Evolutionary conservation across 2,113 vertebrate species (phyloP), one percentile per base, ranked within the genome.

Genomic region (Grus americana): DNA sequence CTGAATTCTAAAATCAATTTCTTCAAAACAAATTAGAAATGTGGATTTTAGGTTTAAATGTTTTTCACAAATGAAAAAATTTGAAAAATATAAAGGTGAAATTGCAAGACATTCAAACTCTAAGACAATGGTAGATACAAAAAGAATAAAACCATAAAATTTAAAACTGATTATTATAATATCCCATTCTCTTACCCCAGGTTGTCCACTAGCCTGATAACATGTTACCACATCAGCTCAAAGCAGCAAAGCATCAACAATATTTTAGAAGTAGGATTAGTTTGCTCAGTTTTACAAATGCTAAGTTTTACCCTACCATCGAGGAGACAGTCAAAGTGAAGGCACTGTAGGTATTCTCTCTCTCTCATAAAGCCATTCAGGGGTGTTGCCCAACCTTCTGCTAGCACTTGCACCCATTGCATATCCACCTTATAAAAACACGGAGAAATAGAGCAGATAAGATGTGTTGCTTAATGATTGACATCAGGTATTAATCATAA

Each of bases 351-450:
- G 94, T 98, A 99, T 95, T 99, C 99, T 74, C 99, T 98, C 96
- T 99, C 99, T 86, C 99, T 98, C 99, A 99, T 99, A 86, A 99
- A 99, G 96, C 99, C 99, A 24, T 99, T 99, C 73, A 99, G 96
- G 15, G 99, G 99, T 26, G 99, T 99, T 44, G 99, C 99, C 99
- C 99, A 99, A 30, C 99, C 99, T 98, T 99, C 99, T 15, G 99
- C 99, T 97, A 99, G 97, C 65, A 99, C 99, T 97, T 99, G 99
- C 38, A 99, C 99, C 99, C 99, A 99, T 74, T 99, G 99, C 99
- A 99, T 99, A 97, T 99, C 99, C 97, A 99, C 98, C 99, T 99
- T 91, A 76, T 29, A 80, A 97, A 32, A 5, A 93, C 79, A 97
- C 5, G 30, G 52, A 70, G 38, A 96, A 76, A 65, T 2, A 88